Evolutionary conservation across 2,888 invertebrate species (phyloP).

Genomic region (Orthosia gothica): DNA sequence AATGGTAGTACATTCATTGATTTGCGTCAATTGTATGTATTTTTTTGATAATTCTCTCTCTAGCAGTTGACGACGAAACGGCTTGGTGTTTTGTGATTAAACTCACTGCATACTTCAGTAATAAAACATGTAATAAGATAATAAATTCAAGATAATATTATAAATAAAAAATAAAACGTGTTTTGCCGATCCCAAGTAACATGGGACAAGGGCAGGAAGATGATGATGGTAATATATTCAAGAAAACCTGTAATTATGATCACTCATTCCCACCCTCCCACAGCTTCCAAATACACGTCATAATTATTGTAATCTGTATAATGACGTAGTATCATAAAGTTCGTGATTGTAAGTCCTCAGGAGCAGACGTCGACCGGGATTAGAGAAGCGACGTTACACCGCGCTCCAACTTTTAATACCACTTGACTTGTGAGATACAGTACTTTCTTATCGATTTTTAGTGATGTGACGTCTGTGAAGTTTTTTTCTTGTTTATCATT

Average conservation of each 20-base stretch:
- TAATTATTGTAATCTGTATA: constrained; percentile 52
- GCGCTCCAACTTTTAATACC: constrained; percentile 54
- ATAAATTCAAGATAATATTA: too few species aligned
- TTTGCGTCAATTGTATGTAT: too few species aligned
- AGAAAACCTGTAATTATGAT: constrained; percentile 3
- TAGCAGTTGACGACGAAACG: too few species aligned
- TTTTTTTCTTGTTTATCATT: neutral
- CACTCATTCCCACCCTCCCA: neutral
- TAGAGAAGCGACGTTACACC: constrained; percentile 32
- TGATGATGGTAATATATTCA: neutral
- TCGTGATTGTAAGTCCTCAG: constrained; percentile 41
- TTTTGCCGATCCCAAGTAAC: too few species aligned
- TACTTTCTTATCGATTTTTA: constrained; percentile 32
- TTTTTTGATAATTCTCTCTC: too few species aligned
- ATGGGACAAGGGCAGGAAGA: too few species aligned
- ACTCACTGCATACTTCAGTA: too few species aligned
- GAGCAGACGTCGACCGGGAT: constrained; percentile 30
- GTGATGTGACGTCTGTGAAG: neutral
- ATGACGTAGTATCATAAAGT: constrained; percentile 44
- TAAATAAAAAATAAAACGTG: too few species aligned
- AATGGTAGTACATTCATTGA: too few species aligned
- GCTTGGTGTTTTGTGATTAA: too few species aligned
- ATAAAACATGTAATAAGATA: too few species aligned
- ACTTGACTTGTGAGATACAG: constrained; percentile 26
- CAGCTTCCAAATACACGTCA: constrained; percentile 36